Evolutionary conservation across 2,888 invertebrate species (phyloP).

Genomic region (Sarcophaga variegata): DNA sequence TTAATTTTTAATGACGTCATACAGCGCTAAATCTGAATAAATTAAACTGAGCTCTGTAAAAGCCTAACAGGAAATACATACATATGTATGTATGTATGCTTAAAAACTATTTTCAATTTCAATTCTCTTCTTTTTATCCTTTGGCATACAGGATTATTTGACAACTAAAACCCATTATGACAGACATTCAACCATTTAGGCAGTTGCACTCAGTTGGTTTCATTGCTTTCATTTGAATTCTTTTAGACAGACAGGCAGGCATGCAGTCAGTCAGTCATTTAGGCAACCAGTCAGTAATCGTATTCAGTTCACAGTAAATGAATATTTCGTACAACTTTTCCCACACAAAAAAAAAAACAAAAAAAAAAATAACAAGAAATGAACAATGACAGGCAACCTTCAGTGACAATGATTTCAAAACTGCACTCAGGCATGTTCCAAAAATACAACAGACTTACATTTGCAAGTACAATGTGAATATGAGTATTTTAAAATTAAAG

Average conservation of each 20-base stretch:
- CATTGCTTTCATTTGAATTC: not conserved
- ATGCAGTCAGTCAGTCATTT: not conserved
- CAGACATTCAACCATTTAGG: slow-evolving; percentile 8
- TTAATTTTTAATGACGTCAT: too few species aligned
- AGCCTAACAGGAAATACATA: not conserved
- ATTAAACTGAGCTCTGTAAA: not conserved
- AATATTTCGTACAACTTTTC: too few species aligned
- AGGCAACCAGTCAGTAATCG: too few species aligned
- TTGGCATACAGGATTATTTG: slow-evolving; percentile 19
- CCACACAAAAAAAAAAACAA: too few species aligned
- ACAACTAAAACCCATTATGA: slow-evolving; percentile 34
- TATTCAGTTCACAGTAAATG: too few species aligned
- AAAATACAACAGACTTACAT: too few species aligned
- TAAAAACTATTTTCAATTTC: not conserved
- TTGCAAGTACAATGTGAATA: not conserved
- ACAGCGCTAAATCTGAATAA: too few species aligned
- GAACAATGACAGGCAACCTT: not conserved
- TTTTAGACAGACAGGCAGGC: not conserved
- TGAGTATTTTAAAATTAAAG: not conserved
- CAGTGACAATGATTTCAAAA: slow-evolving; percentile 21
- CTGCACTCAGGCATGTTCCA: not conserved
- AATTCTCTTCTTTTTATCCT: too few species aligned
- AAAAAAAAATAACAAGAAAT: too few species aligned
- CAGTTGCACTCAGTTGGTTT: not conserved
- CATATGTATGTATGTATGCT: not conserved